phyloP scores from a whole-genome alignment of 1,140 invertebrate genomes.

The Apocrypta bakeri region DNA sequence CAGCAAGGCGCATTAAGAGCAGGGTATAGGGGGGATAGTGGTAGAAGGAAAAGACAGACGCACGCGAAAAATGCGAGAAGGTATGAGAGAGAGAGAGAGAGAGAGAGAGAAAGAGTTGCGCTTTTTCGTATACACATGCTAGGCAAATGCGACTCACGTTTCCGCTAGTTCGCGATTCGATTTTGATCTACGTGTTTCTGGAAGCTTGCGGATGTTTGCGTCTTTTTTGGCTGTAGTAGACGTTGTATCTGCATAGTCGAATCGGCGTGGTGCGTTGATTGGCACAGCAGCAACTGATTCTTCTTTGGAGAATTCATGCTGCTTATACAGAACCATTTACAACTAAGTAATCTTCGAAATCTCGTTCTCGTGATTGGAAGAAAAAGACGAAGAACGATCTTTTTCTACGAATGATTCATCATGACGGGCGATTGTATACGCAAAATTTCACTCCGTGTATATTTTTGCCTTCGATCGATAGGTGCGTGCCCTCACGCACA shows the following conservation, averaged over 20 bases:
- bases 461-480: no score
- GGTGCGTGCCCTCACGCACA: no score
- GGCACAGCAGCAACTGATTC: no score
- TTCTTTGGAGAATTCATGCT: no score
- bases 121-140: neutral
- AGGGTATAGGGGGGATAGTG: neutral
- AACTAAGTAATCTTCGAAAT: conserved; percentile 11
- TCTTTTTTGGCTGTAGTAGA: no score
- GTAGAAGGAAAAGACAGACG: neutral
- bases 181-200: conserved; percentile 23
- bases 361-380: neutral
- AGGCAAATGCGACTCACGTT: conserved; percentile 32
- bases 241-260: no score
- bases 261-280: no score
- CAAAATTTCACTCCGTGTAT: neutral
- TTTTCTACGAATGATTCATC: conserved; percentile 15
- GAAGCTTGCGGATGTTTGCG: neutral
- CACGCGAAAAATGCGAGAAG: conserved; percentile 13
- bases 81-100: neutral
- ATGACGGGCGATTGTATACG: no score
- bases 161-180: conserved; percentile 22
- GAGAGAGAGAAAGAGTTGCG: no score
- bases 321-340: neutral
- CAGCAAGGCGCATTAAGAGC: conserved; percentile 17
- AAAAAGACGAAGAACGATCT: neutral